Evolutionary conservation across 2,113 vertebrate species (phyloP).

Genomic region (Dipodomys stephensi): DNA sequence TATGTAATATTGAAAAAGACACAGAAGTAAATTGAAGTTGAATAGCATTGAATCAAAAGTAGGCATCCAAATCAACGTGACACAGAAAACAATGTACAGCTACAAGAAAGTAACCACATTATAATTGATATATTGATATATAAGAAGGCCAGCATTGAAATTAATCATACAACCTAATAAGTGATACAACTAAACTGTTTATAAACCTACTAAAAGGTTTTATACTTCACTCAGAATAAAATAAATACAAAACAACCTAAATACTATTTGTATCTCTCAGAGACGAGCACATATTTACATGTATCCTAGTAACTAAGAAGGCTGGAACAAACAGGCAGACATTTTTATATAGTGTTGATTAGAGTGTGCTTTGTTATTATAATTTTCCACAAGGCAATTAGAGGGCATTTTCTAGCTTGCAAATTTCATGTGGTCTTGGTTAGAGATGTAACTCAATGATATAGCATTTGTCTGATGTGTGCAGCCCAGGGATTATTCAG

Average conservation of each 20-base stretch:
- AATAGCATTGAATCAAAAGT: background rate
- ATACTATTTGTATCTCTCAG: slow-evolving; percentile 13
- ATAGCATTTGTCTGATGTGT: no score
- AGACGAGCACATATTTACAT: background rate
- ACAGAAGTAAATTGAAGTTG: background rate
- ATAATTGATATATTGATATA: background rate
- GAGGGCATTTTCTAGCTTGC: background rate
- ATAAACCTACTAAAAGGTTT: background rate
- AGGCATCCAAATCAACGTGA: background rate
- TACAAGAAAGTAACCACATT: background rate
- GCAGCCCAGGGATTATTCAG: no score
- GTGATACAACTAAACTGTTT: background rate
- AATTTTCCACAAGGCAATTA: background rate
- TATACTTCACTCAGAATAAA: background rate
- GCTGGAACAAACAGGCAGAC: background rate
- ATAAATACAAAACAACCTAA: background rate
- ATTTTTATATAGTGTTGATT: background rate
- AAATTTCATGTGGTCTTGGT: background rate
- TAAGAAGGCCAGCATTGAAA: background rate
- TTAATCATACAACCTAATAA: background rate
- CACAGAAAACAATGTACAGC: background rate
- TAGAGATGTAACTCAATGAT: no score
- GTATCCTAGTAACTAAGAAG: background rate
- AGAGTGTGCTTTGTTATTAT: background rate
- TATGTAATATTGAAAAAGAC: background rate